A percentile compares a stretch with the other conserved stretches of the same genome.
Evolutionary conservation across 2,888 invertebrate species (phyloP).

Genomic region (Metalampra italica): DNA sequence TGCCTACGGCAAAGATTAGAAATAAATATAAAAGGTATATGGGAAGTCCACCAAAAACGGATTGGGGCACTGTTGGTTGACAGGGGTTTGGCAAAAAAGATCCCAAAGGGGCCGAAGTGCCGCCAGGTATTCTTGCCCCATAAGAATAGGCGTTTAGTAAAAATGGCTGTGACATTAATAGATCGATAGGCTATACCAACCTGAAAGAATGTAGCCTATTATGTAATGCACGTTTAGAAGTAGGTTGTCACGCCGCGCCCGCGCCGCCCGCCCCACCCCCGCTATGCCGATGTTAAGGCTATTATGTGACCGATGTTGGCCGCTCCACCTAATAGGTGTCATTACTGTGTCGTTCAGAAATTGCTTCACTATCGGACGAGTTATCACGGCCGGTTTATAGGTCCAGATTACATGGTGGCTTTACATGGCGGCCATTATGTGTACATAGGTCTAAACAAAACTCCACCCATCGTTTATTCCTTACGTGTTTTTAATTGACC

Average conservation of each 20-base stretch:
- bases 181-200: no score
- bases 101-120: no score
- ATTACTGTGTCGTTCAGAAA: conserved; percentile 75
- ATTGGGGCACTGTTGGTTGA: no score
- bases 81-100: no score
- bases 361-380: conserved; percentile 74
- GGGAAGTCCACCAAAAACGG: no score
- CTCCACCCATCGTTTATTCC: conserved; percentile 35
- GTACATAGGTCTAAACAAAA: conserved; percentile 34
- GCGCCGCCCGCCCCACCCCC: neutral
- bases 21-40: no score
- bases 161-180: no score
- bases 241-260: conserved; percentile 3
- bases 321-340: conserved; percentile 66
- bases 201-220: no score
- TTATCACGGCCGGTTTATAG: conserved; percentile 70
- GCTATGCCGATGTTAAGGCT: neutral
- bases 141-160: no score
- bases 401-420: conserved; percentile 67
- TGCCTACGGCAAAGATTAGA: no score
- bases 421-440: neutral
- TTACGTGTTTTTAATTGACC: conserved; percentile 40
- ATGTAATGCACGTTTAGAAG: neutral
- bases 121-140: no score
- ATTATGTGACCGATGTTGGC: conserved; percentile 1